Evolutionary conservation across 2,113 vertebrate genomes (phyloP).

Genomic region (Trematocara marginatum): DNA sequence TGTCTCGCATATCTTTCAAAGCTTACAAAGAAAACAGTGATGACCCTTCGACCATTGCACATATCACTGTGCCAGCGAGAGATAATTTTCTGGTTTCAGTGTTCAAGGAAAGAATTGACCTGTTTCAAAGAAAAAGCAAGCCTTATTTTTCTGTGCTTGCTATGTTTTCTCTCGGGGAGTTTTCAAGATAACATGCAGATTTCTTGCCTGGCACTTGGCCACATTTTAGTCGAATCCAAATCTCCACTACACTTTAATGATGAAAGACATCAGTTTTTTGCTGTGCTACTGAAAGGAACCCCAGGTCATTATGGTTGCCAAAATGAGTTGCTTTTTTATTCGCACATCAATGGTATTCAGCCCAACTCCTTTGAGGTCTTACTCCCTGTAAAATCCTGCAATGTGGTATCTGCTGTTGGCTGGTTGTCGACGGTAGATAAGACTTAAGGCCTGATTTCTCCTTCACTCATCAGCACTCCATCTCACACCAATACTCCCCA

Average conservation of each 20-base stretch:
- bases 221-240: not conserved
- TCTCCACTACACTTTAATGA: conserved; percentile 2
- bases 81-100: conserved; percentile 7
- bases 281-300: not conserved
- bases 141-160: not conserved
- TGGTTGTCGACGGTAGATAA: conserved; percentile 17
- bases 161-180: not conserved
- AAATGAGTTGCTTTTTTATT: conserved; percentile 13
- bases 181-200: conserved; percentile 5
- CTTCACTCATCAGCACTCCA: not conserved
- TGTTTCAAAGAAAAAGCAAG: not conserved
- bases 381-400: conserved; percentile 5
- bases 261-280: conserved; percentile 4
- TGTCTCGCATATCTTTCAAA: conserved; percentile 42
- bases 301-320: not conserved
- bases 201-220: not conserved
- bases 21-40: conserved; percentile 31
- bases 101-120: not conserved
- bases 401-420: conserved; percentile 2
- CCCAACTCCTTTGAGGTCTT: not conserved
- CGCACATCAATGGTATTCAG: conserved; percentile 14
- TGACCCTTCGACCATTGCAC: conserved; percentile 24
- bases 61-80: conserved; percentile 7
- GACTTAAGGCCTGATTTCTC: not conserved
- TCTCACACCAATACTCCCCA: not conserved